phyloP scores from a whole-genome alignment of 2,888 invertebrate genomes.

The Tryphoninae sp. region DNA sequence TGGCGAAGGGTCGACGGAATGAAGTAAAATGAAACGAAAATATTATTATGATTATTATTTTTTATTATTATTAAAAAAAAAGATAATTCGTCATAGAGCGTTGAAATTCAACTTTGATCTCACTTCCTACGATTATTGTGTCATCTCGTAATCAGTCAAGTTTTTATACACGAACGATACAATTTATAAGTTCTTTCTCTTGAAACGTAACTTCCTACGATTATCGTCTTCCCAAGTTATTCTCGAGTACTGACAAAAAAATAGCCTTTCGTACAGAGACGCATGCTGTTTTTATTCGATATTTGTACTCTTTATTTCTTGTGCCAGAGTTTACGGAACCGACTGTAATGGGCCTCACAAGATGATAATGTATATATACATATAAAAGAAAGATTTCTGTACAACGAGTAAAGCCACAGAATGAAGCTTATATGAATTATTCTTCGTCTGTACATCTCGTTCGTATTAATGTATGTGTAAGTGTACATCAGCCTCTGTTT shows the following conservation, averaged over 20 bases:
- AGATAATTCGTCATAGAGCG: slow-evolving; percentile 8
- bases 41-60: slow-evolving; percentile 25
- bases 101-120: slow-evolving; percentile 19
- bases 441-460: slow-evolving; percentile 36
- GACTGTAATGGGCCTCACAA: slow-evolving; percentile 75
- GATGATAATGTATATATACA: slow-evolving; percentile 64
- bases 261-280: neutral
- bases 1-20: slow-evolving; percentile 49
- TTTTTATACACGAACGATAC: neutral
- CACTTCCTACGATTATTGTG: slow-evolving; percentile 14
- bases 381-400: slow-evolving; percentile 69
- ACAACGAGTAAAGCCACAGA: slow-evolving; percentile 66
- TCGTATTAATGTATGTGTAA: slow-evolving; percentile 19
- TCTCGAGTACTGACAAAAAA: slow-evolving; percentile 16
- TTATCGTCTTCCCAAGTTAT: slow-evolving; percentile 8
- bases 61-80: slow-evolving; percentile 5
- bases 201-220: slow-evolving; percentile 12
- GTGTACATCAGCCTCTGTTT: slow-evolving; percentile 60
- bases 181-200: neutral
- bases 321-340: slow-evolving; percentile 30
- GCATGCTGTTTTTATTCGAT: slow-evolving; percentile 47
- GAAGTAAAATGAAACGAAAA: slow-evolving; percentile 37
- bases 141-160: neutral
- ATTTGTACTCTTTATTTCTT: slow-evolving; percentile 36
- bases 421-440: slow-evolving; percentile 65